Base-by-base conservation (phyloP, 2,888 invertebrate species). In the Elysia crispata region DNA sequence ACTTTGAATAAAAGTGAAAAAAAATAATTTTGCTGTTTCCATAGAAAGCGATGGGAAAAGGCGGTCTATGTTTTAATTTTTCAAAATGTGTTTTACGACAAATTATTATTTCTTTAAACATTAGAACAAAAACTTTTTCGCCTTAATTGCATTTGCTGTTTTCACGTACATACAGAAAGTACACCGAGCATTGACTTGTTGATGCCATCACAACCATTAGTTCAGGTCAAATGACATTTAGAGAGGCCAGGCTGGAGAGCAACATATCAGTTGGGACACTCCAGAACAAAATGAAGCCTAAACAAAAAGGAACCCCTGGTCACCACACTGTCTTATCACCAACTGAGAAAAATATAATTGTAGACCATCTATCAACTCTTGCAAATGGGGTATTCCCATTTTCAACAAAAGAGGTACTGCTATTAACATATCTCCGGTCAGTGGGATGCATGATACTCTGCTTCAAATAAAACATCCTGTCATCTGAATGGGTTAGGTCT, bases 311-410 rank as follows among this genome's bases (percentile, higher is more conserved):
- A 18, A 60, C 23, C 25, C 54, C 33, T 60, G 75, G 76, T 41
- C 67, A 41, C 15, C 76, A 31, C 50, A n/a, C 30, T 28, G 76
- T 33, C 30, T 62, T 76, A 23, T 20, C 41, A 5, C 49, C n/a
- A 64, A 20, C 8, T 23, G 76, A 80, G 49, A 76, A 80, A 33
- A 30, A 6, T 13, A 28, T 25, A 11, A n/a, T 80, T 20, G 41
- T 75, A 8, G 54, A 80, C 23, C 70, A 80, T 62, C 8, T 76
- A n/a, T 50, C 25, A 41, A 49, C 41, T 18, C 20, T 57, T 15
- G 25, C 80, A 0, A 76, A 72, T 11, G 76, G 76, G 80, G 77
- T 76, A 30, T 72, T 80, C 31, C 77, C 77, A 1, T 72, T 73
- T 28, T 60, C 76, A 31, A 33, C 23, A n/a, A 30, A 57, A 18